These are phyloP conservation scores for Rhabditophanes sp. DNA, from an alignment of 2,888 invertebrate genomes.

Conservation along the genomic window DNA sequence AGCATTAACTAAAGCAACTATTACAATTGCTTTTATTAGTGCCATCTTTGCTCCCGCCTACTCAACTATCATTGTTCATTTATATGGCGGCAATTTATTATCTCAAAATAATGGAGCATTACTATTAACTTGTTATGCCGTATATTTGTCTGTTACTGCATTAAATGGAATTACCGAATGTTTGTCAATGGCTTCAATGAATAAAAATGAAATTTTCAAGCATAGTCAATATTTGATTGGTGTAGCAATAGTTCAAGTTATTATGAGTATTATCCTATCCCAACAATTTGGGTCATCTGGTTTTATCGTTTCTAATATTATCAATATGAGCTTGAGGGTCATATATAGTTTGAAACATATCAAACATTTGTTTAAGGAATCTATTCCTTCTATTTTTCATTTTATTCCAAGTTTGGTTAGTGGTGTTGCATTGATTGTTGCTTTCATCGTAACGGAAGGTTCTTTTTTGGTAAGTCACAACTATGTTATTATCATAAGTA, in stretches of 20 bases:
- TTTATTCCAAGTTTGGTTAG: too few relatives aligned
- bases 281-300: slow-evolving; percentile 73
- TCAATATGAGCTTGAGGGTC: slow-evolving; percentile 79
- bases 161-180: slow-evolving; percentile 92
- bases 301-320: slow-evolving; percentile 84
- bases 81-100: slow-evolving; percentile 33
- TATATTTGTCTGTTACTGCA: slow-evolving; percentile 75
- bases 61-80: slow-evolving; percentile 48
- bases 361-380: slow-evolving; percentile 5
- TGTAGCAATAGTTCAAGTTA: slow-evolving; percentile 68
- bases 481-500: too few relatives aligned
- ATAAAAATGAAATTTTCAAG: slow-evolving; percentile 57
- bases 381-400: too few relatives aligned
- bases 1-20: slow-evolving; percentile 63
- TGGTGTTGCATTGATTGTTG: too few relatives aligned
- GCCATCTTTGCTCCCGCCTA: slow-evolving; percentile 82
- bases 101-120: slow-evolving; percentile 26
- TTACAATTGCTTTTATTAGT: slow-evolving; percentile 68
- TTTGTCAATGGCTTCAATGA: slow-evolving; percentile 87
- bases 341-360: slow-evolving; percentile 26
- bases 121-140: slow-evolving; percentile 40
- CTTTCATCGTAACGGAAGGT: too few relatives aligned
- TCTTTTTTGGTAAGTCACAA: too few relatives aligned
- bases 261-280: slow-evolving; percentile 67
- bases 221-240: slow-evolving; percentile 77